Base-by-base conservation (phyloP, 2,888 invertebrate species). In the Lepas anatifera region DNA sequence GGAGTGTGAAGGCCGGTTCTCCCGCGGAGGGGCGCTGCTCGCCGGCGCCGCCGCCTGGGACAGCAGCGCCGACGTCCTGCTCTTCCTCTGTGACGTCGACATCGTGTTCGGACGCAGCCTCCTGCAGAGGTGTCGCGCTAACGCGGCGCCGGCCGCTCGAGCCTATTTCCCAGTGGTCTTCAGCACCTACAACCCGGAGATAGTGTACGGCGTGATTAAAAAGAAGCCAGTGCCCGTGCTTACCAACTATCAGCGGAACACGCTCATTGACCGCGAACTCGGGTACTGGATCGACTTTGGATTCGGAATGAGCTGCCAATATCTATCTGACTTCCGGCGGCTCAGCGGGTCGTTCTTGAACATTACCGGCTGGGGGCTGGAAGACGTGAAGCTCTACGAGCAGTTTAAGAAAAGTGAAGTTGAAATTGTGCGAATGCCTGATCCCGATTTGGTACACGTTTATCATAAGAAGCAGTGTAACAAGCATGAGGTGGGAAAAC, bases 201-300 rank as follows among this genome's bases (percentile, higher is more conserved):
- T 89, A 70, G 89, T 89, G 6, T 39, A 41, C 27, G 25, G 16
- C 41, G 27, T 68, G 13, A 25, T 39, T 3, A 35, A 68, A 4
- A 35, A 35, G 37, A 29, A 29, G 29, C 16, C 18, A 29, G 52
- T 52, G 52, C 29, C 52, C 1, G 52, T 52, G 52, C 52, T 52
- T 6, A 52, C 52, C 52, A 52, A 29, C 52, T 52, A 52, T 3
- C 4, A 52, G 1, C 52, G 29, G 13, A 29, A 52, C 16, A 29
- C 13, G 16, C 29, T 52, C 52, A 88, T 90, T 77, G 88, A 89
- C 2, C 83, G 88, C 75, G 88, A 89, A 77, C 88, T 88, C 1
- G 89, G 90, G 3, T 89, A 89, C 79, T 90, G 89, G 89, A 83
- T 89, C 75, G 89, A 89, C 80, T 89, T 89, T 78, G 89, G 89